Evolutionary conservation across 1,140 invertebrate species (phyloP).

Genomic region (Hermetia illucens): DNA sequence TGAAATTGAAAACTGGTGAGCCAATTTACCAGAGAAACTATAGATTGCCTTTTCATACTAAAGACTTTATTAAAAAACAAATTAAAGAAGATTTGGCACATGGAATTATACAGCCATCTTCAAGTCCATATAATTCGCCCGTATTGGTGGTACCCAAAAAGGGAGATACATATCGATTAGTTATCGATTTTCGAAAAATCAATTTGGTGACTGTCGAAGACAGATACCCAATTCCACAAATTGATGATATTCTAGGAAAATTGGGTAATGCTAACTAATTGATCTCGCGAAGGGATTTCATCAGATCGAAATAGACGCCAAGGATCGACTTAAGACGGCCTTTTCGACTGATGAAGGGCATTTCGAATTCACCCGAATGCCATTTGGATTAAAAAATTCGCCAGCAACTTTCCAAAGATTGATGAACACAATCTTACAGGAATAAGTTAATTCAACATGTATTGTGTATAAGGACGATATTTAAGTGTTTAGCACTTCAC

Average conservation of each 20-base stretch:
- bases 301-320: slow-evolving; percentile 32
- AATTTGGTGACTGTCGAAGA: too few species aligned
- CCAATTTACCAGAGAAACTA: too few species aligned
- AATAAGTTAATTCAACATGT: slow-evolving; percentile 17
- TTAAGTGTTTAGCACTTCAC: slow-evolving; percentile 19
- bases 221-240: too few species aligned
- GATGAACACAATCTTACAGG: slow-evolving; percentile 25
- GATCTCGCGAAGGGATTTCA: slow-evolving; percentile 35
- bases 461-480: slow-evolving; percentile 32
- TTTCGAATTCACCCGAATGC: slow-evolving; percentile 29
- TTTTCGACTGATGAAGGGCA: slow-evolving; percentile 27
- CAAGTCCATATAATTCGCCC: too few species aligned
- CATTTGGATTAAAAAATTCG: slow-evolving; percentile 30
- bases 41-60: too few species aligned
- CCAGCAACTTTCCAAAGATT: slow-evolving; percentile 32
- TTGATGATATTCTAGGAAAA: slow-evolving; percentile 32
- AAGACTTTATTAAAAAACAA: too few species aligned
- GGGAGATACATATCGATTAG: too few species aligned
- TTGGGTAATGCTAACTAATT: slow-evolving; percentile 31
- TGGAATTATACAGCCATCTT: too few species aligned
- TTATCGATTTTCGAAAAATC: too few species aligned
- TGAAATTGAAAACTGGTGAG: too few species aligned
- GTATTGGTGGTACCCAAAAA: too few species aligned
- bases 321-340: slow-evolving; percentile 31
- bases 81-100: too few species aligned